Evolutionary conservation across 2,888 invertebrate species (phyloP), one percentile per base, ranked within the genome.

Genomic region (Zygogramma bicolorata): DNA sequence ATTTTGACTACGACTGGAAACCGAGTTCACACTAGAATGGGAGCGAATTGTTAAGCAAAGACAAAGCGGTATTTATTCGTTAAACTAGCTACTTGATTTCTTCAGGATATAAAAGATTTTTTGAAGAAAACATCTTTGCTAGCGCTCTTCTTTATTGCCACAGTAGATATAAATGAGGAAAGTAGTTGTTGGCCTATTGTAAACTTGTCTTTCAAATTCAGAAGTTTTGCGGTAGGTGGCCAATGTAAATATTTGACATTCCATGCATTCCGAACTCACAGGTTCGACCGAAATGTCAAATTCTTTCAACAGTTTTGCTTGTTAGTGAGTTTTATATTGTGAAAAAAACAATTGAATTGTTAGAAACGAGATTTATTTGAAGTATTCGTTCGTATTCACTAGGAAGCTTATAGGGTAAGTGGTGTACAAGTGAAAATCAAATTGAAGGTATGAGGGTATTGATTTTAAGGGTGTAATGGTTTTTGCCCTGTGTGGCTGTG

Each of bases 281-380:
- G 91, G 91, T 91, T 90, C 90, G 91, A 91, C 91, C 90, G 90
- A 91, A 91, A 91, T 91, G 91, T 91, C 91, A 91, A 91, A 91
- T 90, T 90, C 86, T 87, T 87, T 84, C 84, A 85, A 84, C 85
- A 85, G 85, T 86, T 87, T 86, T 84, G 79, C 84, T 85, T 85
- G 84, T 86, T 86, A 84, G 84, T 84, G 84, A 81, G 82, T 84
- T 53, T 81, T 82, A 82, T 79, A 83, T 82, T 80, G 80, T 82
- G 82, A 82, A 81, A 81, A 80, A 70, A 61, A 70, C 63, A 73
- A 78, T 75, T 71, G 27, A 58, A 58, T 49, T 68, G 61, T 60
- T 62, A 31, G 1, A 40, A 38, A 53, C 10, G 31, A 25, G 15
- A 46, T 59, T 22, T 31, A 27, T 29, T 46, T 20, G 29, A 29